Conservation (phyloP, 2,797 vertebrate genomes). For the Setipinna tenuifilis region DNA sequence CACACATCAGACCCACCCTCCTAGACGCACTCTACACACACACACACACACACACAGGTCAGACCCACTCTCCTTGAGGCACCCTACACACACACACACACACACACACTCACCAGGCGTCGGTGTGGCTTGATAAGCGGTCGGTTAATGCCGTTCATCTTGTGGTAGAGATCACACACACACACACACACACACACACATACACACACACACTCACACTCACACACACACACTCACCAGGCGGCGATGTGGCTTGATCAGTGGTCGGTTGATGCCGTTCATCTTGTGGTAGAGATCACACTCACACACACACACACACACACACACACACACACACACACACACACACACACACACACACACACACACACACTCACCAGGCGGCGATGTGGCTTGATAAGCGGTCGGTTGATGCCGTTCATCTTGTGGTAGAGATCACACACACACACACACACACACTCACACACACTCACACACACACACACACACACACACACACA, state of each 20-base stretch:
- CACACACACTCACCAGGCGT: constrained; percentile 83
- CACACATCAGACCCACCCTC: too few relatives aligned
- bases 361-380: constrained; percentile 78
- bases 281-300: constrained; percentile 94
- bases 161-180: constrained; percentile 92
- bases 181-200: background rate
- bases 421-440: constrained; percentile 99
- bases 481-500: constrained; percentile 60
- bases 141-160: constrained; percentile 99
- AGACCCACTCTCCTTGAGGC: too few relatives aligned
- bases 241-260: constrained; percentile 95
- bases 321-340: background rate
- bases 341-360: too few relatives aligned
- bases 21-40: too few relatives aligned
- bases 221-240: constrained; percentile 77
- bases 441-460: too few relatives aligned
- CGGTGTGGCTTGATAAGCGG: constrained; percentile 97
- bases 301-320: too few relatives aligned
- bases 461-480: too few relatives aligned
- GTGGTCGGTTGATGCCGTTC: constrained; percentile 97
- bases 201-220: too few relatives aligned
- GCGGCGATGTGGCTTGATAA: constrained; percentile 96
- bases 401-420: constrained; percentile 97
- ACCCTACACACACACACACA: too few relatives aligned
- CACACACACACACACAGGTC: too few relatives aligned